Base-by-base conservation (phyloP, 1,140 invertebrate species). In the Drosophila nasuta region DNA sequence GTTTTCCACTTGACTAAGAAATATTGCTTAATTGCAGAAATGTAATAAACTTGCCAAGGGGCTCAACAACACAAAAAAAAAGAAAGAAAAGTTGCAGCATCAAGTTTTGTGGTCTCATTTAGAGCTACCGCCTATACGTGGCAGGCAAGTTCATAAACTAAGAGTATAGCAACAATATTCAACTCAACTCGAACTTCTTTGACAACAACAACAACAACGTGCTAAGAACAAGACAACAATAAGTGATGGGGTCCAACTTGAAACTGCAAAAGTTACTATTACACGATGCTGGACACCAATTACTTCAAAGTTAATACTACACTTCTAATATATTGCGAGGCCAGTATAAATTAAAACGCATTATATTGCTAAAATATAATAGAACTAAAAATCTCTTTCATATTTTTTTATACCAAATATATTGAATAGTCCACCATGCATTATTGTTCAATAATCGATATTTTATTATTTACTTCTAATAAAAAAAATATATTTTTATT, bases 21-120 rank as follows among this genome's bases (percentile, higher is more conserved):
- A 70, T 75, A 75, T 75, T 70, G 73, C 68, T 75, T 71, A 71
- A 71, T 59, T 71, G 73, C 72, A 70, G 66, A 69, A 74, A 67
- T 54, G 67, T 54, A 52, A 69, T 54, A 62, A 59, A 52, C 57
- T 62, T 52, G 56, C 54, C 35, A 57, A 57, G 52, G 30, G 15
- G 30, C 20, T 25, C 54, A 57, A 30, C 33, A 33, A 33, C 33
- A 33, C 33, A 38, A 10, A 38, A 38, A 38, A 25, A 25, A 25
- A 25, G 8, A 38, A 38, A 6, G 7, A 38, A 54, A 68, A 74
- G 57, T 74, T 62, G 46, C 10, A 8, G 46, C 13, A 58, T 51
- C 46, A 45, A 59, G 54, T 73, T 73, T 33, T 59, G 63, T 62
- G 65, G 30, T 56, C 56, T 49, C 48, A 62, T 60, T 38, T 69